Conservation (phyloP, 2,113 vertebrate genomes). For the Malurus alboscapulatus region DNA sequence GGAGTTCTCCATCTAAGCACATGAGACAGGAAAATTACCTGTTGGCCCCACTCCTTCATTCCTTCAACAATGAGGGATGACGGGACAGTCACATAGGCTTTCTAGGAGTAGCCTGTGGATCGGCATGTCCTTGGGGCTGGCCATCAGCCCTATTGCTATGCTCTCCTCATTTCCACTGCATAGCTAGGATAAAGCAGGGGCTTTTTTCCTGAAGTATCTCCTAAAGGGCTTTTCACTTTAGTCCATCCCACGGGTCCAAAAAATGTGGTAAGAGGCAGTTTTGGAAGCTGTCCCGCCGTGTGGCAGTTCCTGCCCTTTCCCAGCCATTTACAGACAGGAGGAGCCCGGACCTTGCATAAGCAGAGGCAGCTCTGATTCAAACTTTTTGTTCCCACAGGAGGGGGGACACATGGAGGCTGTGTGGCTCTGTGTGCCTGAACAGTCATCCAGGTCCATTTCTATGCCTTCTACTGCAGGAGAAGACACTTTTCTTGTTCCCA, state of each 20-base stretch:
- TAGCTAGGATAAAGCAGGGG: no score
- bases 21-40: fast-evolving
- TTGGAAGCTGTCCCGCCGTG: fast-evolving
- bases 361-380: background rate
- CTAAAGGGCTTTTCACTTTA: background rate
- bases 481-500: background rate
- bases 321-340: fast-evolving
- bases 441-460: background rate
- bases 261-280: background rate
- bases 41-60: background rate
- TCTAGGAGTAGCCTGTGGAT: fast-evolving
- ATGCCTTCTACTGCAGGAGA: background rate
- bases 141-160: fast-evolving
- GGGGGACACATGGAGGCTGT: fast-evolving
- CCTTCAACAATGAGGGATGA: background rate
- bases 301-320: background rate
- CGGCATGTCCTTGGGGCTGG: fast-evolving
- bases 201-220: background rate
- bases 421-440: background rate
- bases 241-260: fast-evolving
- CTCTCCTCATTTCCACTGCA: fast-evolving
- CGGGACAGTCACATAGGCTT: fast-evolving
- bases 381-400: fast-evolving
- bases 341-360: background rate
- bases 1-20: background rate